These are phyloP conservation scores for Silurus meridionalis DNA, from an alignment of 2,113 vertebrate species.

Conservation along the genomic window DNA sequence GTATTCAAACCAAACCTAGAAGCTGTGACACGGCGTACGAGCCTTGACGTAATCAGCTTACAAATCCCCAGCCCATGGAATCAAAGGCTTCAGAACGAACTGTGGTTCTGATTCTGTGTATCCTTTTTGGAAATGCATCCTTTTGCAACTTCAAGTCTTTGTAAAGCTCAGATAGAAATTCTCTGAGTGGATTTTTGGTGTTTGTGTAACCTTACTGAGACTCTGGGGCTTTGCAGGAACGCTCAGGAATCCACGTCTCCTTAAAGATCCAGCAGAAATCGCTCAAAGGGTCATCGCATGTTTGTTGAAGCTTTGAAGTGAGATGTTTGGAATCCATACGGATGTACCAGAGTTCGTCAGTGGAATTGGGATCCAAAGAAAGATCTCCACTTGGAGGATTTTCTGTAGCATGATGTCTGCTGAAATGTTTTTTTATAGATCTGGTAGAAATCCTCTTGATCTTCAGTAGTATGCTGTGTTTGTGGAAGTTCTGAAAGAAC, in stretches of 20 bases:
- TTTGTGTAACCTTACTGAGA: neutral
- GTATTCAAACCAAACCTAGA: slow-evolving; percentile 3
- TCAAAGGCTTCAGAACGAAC: neutral
- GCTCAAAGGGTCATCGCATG: neutral
- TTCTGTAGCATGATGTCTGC: neutral
- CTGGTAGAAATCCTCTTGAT: neutral
- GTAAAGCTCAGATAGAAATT: neutral
- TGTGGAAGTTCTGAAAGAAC: neutral
- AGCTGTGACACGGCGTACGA: slow-evolving; percentile 7
- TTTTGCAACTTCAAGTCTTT: neutral
- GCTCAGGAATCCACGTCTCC: neutral
- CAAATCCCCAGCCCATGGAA: neutral
- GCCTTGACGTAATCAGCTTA: slow-evolving; percentile 43
- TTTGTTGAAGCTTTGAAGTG: neutral
- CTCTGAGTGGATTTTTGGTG: neutral
- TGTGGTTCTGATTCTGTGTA: neutral
- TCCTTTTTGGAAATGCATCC: neutral
- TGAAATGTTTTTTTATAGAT: neutral
- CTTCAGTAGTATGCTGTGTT: neutral
- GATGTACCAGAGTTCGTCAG: too few species aligned
- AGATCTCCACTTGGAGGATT: neutral
- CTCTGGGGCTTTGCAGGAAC: neutral
- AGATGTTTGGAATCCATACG: neutral
- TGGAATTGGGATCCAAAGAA: neutral
- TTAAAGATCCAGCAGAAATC: neutral